These are phyloP conservation scores for Diaperis boleti DNA, from an alignment of 2,888 invertebrate species.

Conservation along the genomic window DNA sequence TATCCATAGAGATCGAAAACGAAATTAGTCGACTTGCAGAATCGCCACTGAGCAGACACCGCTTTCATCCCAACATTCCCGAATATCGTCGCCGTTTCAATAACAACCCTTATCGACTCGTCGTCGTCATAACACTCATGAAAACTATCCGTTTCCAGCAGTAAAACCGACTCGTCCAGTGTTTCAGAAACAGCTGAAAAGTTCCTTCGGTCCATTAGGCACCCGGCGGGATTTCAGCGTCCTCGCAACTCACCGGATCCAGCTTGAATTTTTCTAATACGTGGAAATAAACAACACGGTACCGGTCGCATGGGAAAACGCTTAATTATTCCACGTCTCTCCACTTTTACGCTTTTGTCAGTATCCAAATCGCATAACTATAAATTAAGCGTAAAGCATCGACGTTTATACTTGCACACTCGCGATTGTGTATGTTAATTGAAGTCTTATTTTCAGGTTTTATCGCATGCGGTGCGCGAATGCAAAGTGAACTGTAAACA, in stretches of 20 bases:
- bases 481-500: not conserved
- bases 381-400: constrained; percentile 13
- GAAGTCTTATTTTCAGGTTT: constrained; percentile 22
- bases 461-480: constrained; percentile 1
- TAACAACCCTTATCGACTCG: constrained; percentile 4
- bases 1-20: too few species aligned
- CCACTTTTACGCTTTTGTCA: constrained; percentile 8
- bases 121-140: not conserved
- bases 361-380: constrained; percentile 5
- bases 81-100: not conserved
- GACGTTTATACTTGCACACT: constrained; percentile 23
- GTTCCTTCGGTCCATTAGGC: not conserved
- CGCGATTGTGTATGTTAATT: constrained; percentile 25
- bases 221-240: not conserved
- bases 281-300: not conserved
- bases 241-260: not conserved
- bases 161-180: not conserved
- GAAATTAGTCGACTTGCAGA: too few species aligned
- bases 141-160: constrained; percentile 1
- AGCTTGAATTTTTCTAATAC: constrained; percentile 8
- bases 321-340: constrained; percentile 15
- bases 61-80: too few species aligned
- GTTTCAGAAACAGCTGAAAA: constrained; percentile 3
- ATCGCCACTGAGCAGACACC: too few species aligned
- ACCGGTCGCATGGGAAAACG: constrained; percentile 16